phyloP scores from a whole-genome alignment of 2,797 vertebrate genomes.

The Novumbra hubbsi region DNA sequence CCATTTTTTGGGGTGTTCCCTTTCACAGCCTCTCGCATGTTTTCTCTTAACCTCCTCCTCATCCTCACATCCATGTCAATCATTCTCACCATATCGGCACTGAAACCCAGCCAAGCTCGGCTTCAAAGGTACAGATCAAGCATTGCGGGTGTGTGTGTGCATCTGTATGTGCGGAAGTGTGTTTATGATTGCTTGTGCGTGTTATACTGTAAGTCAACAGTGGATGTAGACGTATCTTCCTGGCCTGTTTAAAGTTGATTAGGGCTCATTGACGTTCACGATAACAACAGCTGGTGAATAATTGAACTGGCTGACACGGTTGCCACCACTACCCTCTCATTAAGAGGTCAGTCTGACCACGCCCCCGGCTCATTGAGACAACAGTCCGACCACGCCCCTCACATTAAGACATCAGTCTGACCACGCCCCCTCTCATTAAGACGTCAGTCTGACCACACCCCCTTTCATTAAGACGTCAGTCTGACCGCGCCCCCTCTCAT shows the following conservation, averaged over 20 bases:
- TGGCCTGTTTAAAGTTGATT: not conserved
- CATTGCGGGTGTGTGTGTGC: not conserved
- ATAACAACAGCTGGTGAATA: not conserved
- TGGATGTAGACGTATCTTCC: not conserved
- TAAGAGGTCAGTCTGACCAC: not conserved
- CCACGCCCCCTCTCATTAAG: not conserved
- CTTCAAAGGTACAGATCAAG: not conserved
- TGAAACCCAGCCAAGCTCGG: not conserved
- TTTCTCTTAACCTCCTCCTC: not conserved
- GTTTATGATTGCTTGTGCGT: not conserved
- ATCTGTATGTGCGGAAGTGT: not conserved
- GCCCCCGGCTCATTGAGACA: no score
- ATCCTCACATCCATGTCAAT: not conserved
- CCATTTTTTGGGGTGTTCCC: not conserved
- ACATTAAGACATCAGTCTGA: not conserved
- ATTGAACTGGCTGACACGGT: not conserved
- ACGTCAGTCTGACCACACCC: not conserved
- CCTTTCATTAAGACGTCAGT: not conserved
- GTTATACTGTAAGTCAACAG: not conserved
- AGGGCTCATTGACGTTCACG: not conserved
- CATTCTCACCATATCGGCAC: not conserved
- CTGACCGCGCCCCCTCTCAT: not conserved
- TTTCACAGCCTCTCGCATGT: not conserved
- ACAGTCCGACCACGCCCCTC: not conserved
- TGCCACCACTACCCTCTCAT: not conserved